Conservation (phyloP, 2,888 invertebrate species). For the Lycia hirtaria region DNA sequence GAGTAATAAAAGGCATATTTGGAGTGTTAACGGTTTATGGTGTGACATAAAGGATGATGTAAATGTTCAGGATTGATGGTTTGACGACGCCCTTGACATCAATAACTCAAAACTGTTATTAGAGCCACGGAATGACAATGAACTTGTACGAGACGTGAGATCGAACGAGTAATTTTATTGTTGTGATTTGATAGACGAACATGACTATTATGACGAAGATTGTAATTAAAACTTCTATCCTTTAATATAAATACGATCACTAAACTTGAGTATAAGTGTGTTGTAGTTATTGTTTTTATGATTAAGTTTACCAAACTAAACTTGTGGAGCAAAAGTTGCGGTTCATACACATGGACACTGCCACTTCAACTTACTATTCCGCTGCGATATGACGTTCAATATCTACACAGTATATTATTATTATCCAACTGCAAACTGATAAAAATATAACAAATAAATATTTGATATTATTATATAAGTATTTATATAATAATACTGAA, state of each 20-base stretch:
- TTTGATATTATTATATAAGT: no score
- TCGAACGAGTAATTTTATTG: slow-evolving; percentile 3
- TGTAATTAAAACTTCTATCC: not conserved
- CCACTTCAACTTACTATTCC: no score
- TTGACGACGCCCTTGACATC: slow-evolving; percentile 27
- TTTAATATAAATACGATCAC: not conserved
- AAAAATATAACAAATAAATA: no score
- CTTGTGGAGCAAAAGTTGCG: no score
- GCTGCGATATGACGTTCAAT: no score
- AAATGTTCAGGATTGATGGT: slow-evolving; percentile 24
- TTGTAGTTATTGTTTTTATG: no score
- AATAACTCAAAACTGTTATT: slow-evolving; percentile 16
- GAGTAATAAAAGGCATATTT: slow-evolving; percentile 34
- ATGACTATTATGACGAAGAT: not conserved
- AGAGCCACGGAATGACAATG: slow-evolving; percentile 17
- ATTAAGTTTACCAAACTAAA: no score
- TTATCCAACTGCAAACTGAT: no score
- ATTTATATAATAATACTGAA: no score
- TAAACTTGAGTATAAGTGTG: no score
- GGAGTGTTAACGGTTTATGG: slow-evolving; percentile 27
- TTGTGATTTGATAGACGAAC: not conserved
- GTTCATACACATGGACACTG: no score
- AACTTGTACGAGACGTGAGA: slow-evolving; percentile 19
- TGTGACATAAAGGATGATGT: slow-evolving; percentile 27
- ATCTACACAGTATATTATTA: no score